A percentile compares a stretch with the other conserved stretches of the same genome.
phyloP scores from a whole-genome alignment of 1,140 invertebrate species.

The Drosophila dunni region DNA sequence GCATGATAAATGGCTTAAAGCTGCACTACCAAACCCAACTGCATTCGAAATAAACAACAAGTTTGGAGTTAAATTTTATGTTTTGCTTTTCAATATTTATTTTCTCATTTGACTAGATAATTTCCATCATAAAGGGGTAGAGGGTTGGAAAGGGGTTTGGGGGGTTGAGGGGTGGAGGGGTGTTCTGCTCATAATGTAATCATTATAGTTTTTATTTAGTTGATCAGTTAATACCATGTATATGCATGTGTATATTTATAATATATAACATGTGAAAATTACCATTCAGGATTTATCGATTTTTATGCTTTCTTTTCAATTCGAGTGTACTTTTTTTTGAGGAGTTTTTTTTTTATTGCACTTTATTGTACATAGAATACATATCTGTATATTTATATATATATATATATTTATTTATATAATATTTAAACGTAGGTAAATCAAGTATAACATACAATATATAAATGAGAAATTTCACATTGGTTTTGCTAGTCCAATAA shows the following conservation, averaged over 20 bases:
- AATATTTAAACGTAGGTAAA: slow-evolving; percentile 67
- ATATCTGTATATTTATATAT: slow-evolving; percentile 51
- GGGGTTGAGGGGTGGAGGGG: neutral
- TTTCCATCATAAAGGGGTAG: slow-evolving; percentile 60
- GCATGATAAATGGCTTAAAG: slow-evolving; percentile 60
- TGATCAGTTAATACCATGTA: slow-evolving; percentile 71
- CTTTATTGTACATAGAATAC: slow-evolving; percentile 54
- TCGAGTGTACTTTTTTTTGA: neutral
- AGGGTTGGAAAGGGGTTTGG: too few species aligned
- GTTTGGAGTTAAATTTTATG: slow-evolving; percentile 36
- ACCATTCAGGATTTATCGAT: slow-evolving; percentile 25
- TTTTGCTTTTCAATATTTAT: slow-evolving; percentile 70
- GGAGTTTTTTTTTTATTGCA: slow-evolving; percentile 54
- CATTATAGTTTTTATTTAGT: slow-evolving; percentile 63
- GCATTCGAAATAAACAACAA: neutral
- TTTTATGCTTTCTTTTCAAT: neutral
- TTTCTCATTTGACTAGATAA: slow-evolving; percentile 78
- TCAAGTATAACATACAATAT: slow-evolving; percentile 67
- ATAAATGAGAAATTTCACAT: slow-evolving; percentile 50
- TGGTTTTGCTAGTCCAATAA: slow-evolving; percentile 37
- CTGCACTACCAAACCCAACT: slow-evolving; percentile 5
- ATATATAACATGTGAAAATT: slow-evolving; percentile 74
- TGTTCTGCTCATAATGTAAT: slow-evolving; percentile 60
- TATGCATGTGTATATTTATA: slow-evolving; percentile 52
- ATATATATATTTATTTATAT: slow-evolving; percentile 54